A percentile compares a stretch with the other conserved stretches of the same genome.
phyloP scores from a whole-genome alignment of 2,888 invertebrate species.

The Brachylomia viminalis region DNA sequence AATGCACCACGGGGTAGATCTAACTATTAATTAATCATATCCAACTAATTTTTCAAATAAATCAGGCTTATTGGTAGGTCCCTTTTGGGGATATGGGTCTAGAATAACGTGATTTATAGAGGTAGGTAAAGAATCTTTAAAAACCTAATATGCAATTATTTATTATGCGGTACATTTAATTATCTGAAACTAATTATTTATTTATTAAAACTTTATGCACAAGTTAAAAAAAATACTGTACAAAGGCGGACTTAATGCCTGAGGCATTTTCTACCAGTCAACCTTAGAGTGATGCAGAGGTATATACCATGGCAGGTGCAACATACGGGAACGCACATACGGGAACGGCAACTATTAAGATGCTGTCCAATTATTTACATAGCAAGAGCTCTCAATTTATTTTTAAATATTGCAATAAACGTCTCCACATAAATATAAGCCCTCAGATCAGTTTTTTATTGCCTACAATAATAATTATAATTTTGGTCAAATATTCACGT shows the following conservation, averaged over 20 bases:
- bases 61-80: conserved; percentile 88
- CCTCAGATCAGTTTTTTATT: conserved; percentile 53
- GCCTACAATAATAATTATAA: conserved; percentile 33
- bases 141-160: conserved; percentile 70
- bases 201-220: too few relatives aligned
- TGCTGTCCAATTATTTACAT: conserved; percentile 61
- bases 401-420: conserved; percentile 39
- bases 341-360: too few relatives aligned
- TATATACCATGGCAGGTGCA: too few relatives aligned
- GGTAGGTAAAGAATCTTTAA: conserved; percentile 82
- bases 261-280: too few relatives aligned
- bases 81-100: conserved; percentile 75
- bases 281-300: too few relatives aligned
- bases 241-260: too few relatives aligned
- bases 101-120: conserved; percentile 80
- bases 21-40: conserved; percentile 72
- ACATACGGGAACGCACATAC: too few relatives aligned
- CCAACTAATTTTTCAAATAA: conserved; percentile 74
- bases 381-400: conserved; percentile 7
- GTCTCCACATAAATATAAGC: conserved; percentile 28
- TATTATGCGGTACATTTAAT: conserved; percentile 75
- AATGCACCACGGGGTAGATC: conserved; percentile 82
- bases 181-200: conserved; percentile 56
- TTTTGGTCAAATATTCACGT: conserved; percentile 62
- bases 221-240: too few relatives aligned